These are phyloP conservation scores for Malurus leucopterus DNA, from an alignment of 2,797 vertebrate genomes.

Conservation along the genomic window DNA sequence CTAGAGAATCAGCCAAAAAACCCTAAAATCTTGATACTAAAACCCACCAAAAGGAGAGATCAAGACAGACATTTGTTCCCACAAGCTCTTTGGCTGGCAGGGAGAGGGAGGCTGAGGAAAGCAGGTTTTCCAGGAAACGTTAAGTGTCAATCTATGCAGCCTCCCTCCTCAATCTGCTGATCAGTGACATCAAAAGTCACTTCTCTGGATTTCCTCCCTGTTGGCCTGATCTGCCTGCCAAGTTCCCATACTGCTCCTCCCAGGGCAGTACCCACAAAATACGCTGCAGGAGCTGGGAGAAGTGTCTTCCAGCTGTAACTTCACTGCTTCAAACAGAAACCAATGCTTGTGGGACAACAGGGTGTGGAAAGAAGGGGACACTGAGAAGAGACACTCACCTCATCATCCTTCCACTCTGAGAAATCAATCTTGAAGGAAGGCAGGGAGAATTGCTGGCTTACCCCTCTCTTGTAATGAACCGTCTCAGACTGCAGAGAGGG, in stretches of 20 bases:
- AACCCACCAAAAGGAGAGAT: neutral
- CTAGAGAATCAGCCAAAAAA: neutral
- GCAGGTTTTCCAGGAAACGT: neutral
- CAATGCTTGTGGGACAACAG: neutral
- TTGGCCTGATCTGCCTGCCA: neutral
- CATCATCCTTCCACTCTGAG: conserved; percentile 95
- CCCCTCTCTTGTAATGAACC: conserved; percentile 92
- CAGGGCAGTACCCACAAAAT: neutral
- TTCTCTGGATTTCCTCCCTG: neutral
- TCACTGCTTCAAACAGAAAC: neutral
- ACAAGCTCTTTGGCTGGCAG: neutral
- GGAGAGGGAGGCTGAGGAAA: neutral
- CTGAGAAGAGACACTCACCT: conserved; percentile 73
- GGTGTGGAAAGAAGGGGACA: neutral
- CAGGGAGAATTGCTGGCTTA: conserved; percentile 96
- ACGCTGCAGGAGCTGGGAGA: neutral
- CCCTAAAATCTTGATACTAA: neutral
- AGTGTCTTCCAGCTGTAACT: neutral
- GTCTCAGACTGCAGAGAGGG: conserved; percentile 89
- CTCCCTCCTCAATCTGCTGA: neutral
- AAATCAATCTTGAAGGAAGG: conserved; percentile 97
- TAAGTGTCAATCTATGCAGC: neutral
- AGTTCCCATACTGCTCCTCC: neutral
- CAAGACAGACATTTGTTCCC: neutral
- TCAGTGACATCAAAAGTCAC: neutral